Conservation (phyloP, 1,140 invertebrate genomes). For the Phenacoccus solenopsis region DNA sequence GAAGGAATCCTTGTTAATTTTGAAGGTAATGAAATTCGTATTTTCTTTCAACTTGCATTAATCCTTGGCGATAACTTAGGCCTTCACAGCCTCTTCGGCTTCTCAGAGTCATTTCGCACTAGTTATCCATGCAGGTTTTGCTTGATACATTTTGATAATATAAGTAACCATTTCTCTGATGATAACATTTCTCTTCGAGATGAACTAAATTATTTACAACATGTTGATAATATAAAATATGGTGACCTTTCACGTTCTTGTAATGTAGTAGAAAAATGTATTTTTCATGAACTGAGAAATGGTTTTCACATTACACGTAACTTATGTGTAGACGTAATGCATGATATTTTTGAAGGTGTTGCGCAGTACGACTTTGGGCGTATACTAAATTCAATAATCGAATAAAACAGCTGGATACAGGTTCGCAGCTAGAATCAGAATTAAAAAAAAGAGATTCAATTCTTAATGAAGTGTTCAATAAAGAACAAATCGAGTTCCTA, state of each 20-base stretch:
- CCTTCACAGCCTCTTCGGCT: constrained; percentile 24
- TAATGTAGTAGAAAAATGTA: not conserved
- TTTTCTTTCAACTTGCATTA: constrained; percentile 24
- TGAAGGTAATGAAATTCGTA: not conserved
- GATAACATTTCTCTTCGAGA: not conserved
- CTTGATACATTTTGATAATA: constrained; percentile 17
- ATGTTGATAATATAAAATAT: not conserved
- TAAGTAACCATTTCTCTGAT: not conserved
- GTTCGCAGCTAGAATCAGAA: too few relatives aligned
- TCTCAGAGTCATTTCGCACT: constrained; percentile 22
- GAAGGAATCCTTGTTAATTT: not conserved
- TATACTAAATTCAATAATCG: not conserved
- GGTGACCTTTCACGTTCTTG: not conserved
- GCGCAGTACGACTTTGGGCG: not conserved
- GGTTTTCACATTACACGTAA: not conserved
- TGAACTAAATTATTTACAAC: not conserved
- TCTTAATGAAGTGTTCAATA: too few relatives aligned
- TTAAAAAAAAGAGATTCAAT: too few relatives aligned
- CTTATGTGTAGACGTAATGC: constrained; percentile 7
- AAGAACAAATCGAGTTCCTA: too few relatives aligned
- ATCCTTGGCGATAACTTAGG: constrained; percentile 27
- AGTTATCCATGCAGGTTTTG: constrained; percentile 25
- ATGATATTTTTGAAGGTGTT: constrained; percentile 13
- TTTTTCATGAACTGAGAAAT: not conserved
- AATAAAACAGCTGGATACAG: too few relatives aligned